phyloP scores from a whole-genome alignment of 2,113 vertebrate species.

The Nesoenas mayeri region DNA sequence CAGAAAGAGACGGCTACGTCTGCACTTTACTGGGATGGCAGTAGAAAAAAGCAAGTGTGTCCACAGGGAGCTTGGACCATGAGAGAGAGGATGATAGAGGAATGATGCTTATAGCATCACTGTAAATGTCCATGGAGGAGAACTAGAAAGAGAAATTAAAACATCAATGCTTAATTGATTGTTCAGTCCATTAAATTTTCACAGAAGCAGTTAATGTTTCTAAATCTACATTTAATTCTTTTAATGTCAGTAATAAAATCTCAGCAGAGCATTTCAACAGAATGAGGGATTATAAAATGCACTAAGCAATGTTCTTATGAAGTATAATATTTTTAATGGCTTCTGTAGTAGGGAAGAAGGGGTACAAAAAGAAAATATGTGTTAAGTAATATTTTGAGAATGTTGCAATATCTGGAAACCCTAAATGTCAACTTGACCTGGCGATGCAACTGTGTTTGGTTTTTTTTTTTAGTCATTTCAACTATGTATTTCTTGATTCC shows the following conservation, averaged over 20 bases:
- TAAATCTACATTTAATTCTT: background rate
- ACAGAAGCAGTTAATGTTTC: background rate
- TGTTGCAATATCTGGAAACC: background rate
- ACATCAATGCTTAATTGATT: background rate
- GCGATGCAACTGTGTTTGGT: fast-evolving
- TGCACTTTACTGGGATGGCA: background rate
- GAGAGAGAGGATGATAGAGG: background rate
- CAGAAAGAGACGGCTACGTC: background rate
- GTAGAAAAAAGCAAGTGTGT: background rate
- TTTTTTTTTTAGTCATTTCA: background rate
- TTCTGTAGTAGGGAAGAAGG: background rate
- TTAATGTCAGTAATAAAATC: slow-evolving; percentile 11
- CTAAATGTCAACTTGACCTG: background rate
- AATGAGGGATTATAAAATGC: background rate
- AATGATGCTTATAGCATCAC: background rate
- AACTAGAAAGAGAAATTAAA: slow-evolving; percentile 3
- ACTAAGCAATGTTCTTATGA: background rate
- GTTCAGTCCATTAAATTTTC: slow-evolving; percentile 6
- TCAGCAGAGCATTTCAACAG: slow-evolving; percentile 1
- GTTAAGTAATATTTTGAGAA: background rate
- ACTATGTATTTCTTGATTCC: background rate
- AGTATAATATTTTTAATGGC: background rate
- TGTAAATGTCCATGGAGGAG: background rate
- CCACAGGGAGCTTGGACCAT: background rate
- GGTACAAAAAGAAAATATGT: background rate